Percentiles rank a stretch among this genome's conserved stretches.
phyloP scores from a whole-genome alignment of 2,888 invertebrate species.

The Caenorhabditis zanzibari region DNA sequence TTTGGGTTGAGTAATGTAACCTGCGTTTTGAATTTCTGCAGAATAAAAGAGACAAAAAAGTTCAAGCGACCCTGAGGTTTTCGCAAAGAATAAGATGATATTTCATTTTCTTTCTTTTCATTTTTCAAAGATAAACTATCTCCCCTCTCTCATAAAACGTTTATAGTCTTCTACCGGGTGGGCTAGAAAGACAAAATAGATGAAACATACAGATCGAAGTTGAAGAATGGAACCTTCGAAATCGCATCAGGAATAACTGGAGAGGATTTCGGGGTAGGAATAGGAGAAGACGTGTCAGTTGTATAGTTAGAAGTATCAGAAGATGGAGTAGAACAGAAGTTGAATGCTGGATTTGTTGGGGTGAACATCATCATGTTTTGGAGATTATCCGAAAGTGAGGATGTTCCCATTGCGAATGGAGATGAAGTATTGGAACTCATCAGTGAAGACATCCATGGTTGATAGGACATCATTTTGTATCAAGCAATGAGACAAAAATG shows the following conservation, averaged over 20 bases:
- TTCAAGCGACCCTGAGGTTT: slow-evolving; percentile 43
- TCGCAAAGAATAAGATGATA: background rate
- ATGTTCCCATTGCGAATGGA: slow-evolving; percentile 2
- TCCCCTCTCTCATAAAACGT: slow-evolving; percentile 18
- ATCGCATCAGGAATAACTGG: background rate
- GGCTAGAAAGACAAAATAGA: slow-evolving; percentile 10
- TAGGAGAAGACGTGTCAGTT: background rate
- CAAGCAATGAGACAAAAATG: background rate
- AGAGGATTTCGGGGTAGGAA: slow-evolving; percentile 39
- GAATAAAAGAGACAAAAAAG: slow-evolving; percentile 6
- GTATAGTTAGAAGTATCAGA: slow-evolving; percentile 16
- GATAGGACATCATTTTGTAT: slow-evolving; percentile 21
- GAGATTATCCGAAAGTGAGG: background rate
- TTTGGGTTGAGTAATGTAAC: background rate
- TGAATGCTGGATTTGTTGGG: background rate
- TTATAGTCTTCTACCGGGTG: slow-evolving; percentile 19
- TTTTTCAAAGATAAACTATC: slow-evolving; percentile 3
- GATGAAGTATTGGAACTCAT: slow-evolving; percentile 3
- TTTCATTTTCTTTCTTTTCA: background rate
- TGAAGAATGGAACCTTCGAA: background rate
- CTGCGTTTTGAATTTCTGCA: background rate
- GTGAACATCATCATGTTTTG: slow-evolving; percentile 34
- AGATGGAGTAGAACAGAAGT: slow-evolving; percentile 7
- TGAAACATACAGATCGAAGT: slow-evolving; percentile 29
- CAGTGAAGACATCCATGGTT: slow-evolving; percentile 25